Base-by-base conservation (phyloP, 2,113 vertebrate species). In the Pachypanchax playfairii region DNA sequence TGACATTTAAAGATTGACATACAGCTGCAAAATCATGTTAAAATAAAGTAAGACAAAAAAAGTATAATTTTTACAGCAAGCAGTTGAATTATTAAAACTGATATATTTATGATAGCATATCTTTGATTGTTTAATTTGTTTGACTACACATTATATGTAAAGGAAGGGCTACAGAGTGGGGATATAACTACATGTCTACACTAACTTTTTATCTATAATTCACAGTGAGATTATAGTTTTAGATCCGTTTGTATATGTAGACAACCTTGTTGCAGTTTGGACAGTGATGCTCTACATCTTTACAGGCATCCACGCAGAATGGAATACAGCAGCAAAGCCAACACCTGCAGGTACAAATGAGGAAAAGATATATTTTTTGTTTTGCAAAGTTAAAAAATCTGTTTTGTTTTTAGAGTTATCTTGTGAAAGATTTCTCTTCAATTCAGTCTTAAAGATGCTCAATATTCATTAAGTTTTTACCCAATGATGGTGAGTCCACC, bases 241-340 rank as follows among this genome's bases (percentile, higher is more conserved):
- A 89, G 14, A 89, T 24, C 25, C 93, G 92, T 68, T 93, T 96
- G 82, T 93, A 93, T 67, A 92, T 61, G 17, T 94, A 88, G 70
- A 98, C 2, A 26, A 91, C 24, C 0, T 70, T 66, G 1, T 31
- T 64, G 83, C 96, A 98, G 70, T 76, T 91, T 0, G 94, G 89
- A 73, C 96, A 98, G 56, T 28, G 88, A 57, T 98, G 96, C 77
- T 94, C 88, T 73, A 96, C 94, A 18, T 98, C 96, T 72, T 93
- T 88, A 14, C 94, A 89, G 24, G 92, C 84, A 2, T 98, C 93
- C 46, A 95, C 25, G 3, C 93, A 97, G 88, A 98, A 98, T 0
- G 95, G 96, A 73, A 96, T 93, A 44, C 91, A 90, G 61, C 95
- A 95, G 80, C 95, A 98, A 1, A 75, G 67, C 89, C 93, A 20